A percentile compares a stretch with the other conserved stretches of the same genome.
These are phyloP conservation scores for Andricus curvator DNA, from an alignment of 2,888 invertebrate species.

Conservation along the genomic window DNA sequence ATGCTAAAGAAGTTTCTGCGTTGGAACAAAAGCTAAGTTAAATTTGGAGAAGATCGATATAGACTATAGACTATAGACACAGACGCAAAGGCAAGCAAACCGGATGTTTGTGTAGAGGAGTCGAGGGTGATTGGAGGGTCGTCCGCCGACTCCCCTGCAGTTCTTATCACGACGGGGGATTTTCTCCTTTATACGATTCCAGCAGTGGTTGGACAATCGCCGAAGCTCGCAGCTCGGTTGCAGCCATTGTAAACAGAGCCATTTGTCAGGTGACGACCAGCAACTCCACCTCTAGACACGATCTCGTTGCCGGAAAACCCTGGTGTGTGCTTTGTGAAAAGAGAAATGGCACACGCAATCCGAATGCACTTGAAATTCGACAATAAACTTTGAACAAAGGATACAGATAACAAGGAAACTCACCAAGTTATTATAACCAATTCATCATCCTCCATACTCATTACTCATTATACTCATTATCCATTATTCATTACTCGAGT, in stretches of 20 bases:
- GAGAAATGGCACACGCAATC: slow-evolving; percentile 27
- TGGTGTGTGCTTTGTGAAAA: slow-evolving; percentile 14
- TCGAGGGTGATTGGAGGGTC: slow-evolving; percentile 48
- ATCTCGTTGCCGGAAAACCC: slow-evolving; percentile 12
- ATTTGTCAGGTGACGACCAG: slow-evolving; percentile 64
- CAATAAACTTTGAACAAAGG: background rate
- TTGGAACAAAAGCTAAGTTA: background rate
- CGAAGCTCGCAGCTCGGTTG: slow-evolving; percentile 54
- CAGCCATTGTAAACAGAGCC: slow-evolving; percentile 69
- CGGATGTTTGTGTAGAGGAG: slow-evolving; percentile 47
- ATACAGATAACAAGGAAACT: background rate
- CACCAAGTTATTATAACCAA: background rate
- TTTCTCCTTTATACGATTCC: slow-evolving; percentile 59
- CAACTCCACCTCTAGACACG: slow-evolving; percentile 36
- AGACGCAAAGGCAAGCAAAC: slow-evolving; percentile 45
- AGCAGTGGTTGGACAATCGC: slow-evolving; percentile 54
- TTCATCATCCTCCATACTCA: background rate
- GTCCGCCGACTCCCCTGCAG: slow-evolving; percentile 46
- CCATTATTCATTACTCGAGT: too few species aligned
- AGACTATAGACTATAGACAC: background rate
- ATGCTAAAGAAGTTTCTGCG: too few species aligned
- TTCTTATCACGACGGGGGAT: slow-evolving; percentile 43
- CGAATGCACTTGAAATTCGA: slow-evolving; percentile 5
- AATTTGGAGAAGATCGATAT: slow-evolving; percentile 13
- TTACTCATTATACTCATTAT: background rate